A percentile compares a stretch with the other conserved stretches of the same genome.
phyloP scores from a whole-genome alignment of 2,797 vertebrate genomes.

The Chanos chanos region DNA sequence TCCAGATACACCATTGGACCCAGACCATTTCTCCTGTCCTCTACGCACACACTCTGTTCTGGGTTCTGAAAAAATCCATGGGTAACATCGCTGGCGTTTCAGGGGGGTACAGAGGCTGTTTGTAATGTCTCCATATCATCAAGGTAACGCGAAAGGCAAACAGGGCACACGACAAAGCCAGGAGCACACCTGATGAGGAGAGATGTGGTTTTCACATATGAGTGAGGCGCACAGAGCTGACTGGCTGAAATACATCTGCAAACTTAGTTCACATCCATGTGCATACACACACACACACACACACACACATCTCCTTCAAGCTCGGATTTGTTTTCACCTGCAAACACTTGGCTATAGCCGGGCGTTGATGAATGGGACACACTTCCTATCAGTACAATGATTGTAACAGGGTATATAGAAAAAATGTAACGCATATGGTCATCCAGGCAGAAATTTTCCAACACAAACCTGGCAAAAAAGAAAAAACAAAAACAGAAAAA shows the following conservation, averaged over 20 bases:
- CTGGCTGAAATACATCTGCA: no score
- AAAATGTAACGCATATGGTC: constrained; percentile 71
- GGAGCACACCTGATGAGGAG: constrained; percentile 45
- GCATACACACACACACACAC: no score
- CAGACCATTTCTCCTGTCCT: no score
- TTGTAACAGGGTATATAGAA: constrained; percentile 68
- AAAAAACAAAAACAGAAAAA: no score
- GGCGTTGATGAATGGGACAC: constrained; percentile 26
- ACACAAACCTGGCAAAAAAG: constrained; percentile 64
- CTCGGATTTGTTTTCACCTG: no score
- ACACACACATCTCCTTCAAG: no score
- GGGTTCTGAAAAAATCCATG: constrained; percentile 57
- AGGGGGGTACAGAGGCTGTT: constrained; percentile 52
- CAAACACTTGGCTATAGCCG: constrained; percentile 49
- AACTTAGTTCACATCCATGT: no score
- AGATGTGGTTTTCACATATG: neutral
- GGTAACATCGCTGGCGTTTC: constrained; percentile 46
- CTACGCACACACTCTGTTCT: constrained; percentile 52
- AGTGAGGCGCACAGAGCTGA: no score
- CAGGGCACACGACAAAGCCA: constrained; percentile 44
- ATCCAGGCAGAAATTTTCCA: constrained; percentile 73
- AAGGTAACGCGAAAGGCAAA: constrained; percentile 44
- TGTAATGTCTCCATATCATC: constrained; percentile 56
- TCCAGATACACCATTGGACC: no score
- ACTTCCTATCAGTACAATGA: constrained; percentile 60